Conservation (phyloP, 2,888 invertebrate genomes). For the Eupithecia abbreviata region DNA sequence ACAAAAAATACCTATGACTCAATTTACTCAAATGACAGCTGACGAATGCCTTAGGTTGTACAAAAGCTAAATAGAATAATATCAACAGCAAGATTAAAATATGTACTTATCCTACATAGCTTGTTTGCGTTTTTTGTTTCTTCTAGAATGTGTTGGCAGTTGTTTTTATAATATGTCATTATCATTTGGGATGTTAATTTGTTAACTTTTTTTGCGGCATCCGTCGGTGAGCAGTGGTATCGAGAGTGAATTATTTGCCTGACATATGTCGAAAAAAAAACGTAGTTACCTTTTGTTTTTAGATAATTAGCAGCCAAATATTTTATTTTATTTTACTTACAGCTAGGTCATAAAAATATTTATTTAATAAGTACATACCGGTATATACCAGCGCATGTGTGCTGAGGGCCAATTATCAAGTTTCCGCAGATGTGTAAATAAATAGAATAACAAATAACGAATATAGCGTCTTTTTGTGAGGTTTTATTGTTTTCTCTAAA, state of each 20-base stretch:
- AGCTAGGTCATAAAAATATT: too few relatives aligned
- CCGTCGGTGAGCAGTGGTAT: neutral
- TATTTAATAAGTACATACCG: too few relatives aligned
- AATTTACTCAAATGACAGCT: neutral
- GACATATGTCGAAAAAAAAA: neutral
- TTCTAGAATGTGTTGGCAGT: neutral
- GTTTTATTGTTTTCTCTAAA: neutral
- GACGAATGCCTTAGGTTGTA: neutral
- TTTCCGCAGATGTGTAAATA: too few relatives aligned
- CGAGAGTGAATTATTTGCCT: neutral
- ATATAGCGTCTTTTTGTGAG: neutral
- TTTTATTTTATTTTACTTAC: too few relatives aligned
- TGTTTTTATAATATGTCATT: neutral
- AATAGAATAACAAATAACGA: too few relatives aligned
- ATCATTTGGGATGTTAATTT: neutral
- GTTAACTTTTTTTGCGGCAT: neutral
- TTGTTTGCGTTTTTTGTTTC: neutral
- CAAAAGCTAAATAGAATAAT: neutral
- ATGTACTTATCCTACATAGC: neutral
- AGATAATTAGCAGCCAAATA: neutral
- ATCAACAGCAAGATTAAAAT: neutral
- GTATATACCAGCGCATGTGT: too few relatives aligned
- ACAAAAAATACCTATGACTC: neutral
- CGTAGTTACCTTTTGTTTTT: neutral
- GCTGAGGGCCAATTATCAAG: too few relatives aligned